Evolutionary conservation across 2,113 vertebrate genomes (phyloP).

Genomic region (Caretta caretta): DNA sequence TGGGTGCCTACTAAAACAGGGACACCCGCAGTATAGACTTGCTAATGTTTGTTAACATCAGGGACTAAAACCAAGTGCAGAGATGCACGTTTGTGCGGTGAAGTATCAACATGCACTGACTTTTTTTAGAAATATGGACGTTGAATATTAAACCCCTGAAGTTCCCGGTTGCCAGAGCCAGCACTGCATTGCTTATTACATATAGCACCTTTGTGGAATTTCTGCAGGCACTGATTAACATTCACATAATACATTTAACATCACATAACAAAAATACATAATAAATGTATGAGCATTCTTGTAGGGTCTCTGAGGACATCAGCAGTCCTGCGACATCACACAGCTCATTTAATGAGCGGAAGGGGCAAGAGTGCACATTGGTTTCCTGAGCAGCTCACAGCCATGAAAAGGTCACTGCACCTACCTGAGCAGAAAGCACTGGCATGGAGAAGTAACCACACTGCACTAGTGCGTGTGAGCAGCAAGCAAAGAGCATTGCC

Average conservation of each 20-base stretch:
- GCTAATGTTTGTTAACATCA: constrained; percentile 73
- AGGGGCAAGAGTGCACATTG: background rate
- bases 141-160: constrained; percentile 71
- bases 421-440: background rate
- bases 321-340: constrained; percentile 23
- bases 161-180: constrained; percentile 27
- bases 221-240: constrained; percentile 69
- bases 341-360: constrained; percentile 48
- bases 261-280: constrained; percentile 31
- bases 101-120: constrained; percentile 67
- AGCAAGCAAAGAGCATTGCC: background rate
- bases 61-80: constrained; percentile 21
- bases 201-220: constrained; percentile 51
- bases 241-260: constrained; percentile 73
- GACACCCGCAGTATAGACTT: background rate
- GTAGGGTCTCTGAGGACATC: constrained; percentile 46
- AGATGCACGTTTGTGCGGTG: constrained; percentile 50
- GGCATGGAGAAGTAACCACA: background rate
- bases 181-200: constrained; percentile 48
- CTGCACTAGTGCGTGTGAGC: background rate
- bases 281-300: constrained; percentile 70
- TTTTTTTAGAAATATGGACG: constrained; percentile 19
- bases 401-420: constrained; percentile 31
- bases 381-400: constrained; percentile 10
- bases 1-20: background rate